Conservation (phyloP, 2,113 vertebrate genomes). For the Raja brachyura region DNA sequence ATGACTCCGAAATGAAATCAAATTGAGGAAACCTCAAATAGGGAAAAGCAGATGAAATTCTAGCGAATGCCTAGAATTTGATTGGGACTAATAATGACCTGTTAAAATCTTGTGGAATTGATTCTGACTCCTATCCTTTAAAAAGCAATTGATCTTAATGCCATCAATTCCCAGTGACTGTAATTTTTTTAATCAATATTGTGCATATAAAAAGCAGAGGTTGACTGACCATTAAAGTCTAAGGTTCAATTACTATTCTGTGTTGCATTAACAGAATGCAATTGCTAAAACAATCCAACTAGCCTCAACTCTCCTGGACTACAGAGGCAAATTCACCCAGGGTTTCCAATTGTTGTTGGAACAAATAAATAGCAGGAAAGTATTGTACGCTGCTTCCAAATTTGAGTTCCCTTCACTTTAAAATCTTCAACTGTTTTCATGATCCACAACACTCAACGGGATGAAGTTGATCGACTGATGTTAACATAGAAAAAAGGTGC, state of each 20-base stretch:
- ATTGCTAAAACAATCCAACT: neutral
- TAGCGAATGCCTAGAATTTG: neutral
- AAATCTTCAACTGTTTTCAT: no score
- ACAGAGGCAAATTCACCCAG: neutral
- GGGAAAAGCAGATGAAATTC: neutral
- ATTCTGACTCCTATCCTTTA: neutral
- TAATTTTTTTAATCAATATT: neutral
- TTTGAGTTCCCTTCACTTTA: no score
- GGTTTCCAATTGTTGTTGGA: neutral
- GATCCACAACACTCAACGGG: no score
- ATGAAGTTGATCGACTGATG: no score
- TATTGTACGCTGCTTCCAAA: no score
- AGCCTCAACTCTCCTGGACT: neutral
- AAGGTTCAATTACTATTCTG: neutral
- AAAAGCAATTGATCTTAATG: neutral
- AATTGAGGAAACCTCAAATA: neutral
- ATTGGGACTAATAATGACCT: neutral
- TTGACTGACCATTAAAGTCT: neutral
- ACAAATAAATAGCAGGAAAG: no score
- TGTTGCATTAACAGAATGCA: neutral
- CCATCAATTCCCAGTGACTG: neutral
- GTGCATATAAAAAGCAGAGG: neutral
- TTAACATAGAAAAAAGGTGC: no score
- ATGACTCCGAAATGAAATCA: slow-evolving; percentile 7
- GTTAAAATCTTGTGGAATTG: neutral